Conservation (phyloP, 2,888 invertebrate genomes). For the Fragum sueziense region DNA sequence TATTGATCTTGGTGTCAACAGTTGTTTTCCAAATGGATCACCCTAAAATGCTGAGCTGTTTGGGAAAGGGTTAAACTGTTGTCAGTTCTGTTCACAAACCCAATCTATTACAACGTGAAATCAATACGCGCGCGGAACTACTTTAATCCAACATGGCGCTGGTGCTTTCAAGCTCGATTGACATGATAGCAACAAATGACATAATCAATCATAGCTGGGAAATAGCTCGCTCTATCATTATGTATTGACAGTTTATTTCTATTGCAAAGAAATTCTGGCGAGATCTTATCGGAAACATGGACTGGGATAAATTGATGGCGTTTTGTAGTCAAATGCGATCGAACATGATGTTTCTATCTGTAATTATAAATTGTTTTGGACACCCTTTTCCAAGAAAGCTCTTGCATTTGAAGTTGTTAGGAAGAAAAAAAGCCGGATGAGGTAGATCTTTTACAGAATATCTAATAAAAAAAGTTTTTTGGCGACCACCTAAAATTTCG, state of each 20-base stretch:
- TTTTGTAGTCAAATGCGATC: too few relatives aligned
- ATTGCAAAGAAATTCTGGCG: background rate
- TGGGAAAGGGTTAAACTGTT: constrained; percentile 11
- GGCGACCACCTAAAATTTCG: too few relatives aligned
- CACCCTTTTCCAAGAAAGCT: too few relatives aligned
- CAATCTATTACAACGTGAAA: constrained; percentile 15
- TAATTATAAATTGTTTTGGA: too few relatives aligned
- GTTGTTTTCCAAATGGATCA: too few relatives aligned
- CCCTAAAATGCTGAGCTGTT: too few relatives aligned
- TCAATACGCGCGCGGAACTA: constrained; percentile 19
- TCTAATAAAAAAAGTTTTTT: too few relatives aligned
- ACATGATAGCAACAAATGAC: constrained; percentile 7
- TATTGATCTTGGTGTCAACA: too few relatives aligned
- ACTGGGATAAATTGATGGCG: background rate
- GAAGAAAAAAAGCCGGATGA: too few relatives aligned
- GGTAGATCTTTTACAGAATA: too few relatives aligned
- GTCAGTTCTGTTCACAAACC: background rate
- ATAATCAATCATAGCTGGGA: constrained; percentile 1
- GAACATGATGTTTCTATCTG: too few relatives aligned
- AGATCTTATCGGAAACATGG: background rate
- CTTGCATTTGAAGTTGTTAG: too few relatives aligned
- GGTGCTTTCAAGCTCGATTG: background rate
- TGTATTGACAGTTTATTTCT: constrained; percentile 5
- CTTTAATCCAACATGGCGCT: constrained; percentile 13
- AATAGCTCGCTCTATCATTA: background rate